Percentiles rank a stretch among this genome's conserved stretches.
phyloP scores from a whole-genome alignment of 2,797 vertebrate genomes.

The Pempheris klunzingeri region DNA sequence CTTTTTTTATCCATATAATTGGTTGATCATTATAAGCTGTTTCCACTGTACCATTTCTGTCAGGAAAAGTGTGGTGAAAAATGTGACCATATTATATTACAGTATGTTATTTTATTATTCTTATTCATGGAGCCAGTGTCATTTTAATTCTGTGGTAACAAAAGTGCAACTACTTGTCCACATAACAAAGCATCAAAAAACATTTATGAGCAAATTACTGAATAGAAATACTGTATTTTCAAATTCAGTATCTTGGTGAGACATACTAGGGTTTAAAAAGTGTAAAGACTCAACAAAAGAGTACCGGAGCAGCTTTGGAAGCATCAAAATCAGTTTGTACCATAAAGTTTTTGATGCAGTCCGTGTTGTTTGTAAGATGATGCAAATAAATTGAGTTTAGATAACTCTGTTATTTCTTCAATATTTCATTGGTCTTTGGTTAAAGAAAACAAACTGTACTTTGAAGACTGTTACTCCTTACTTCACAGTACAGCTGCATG shows the following conservation, averaged over 20 bases:
- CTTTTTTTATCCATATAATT: too few species aligned
- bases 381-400: background rate
- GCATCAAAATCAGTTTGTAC: background rate
- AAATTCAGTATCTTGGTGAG: background rate
- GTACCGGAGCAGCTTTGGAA: background rate
- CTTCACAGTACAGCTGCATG: slow-evolving; percentile 10
- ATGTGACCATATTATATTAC: background rate
- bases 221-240: background rate
- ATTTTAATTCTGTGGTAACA: background rate
- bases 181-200: background rate
- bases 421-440: background rate
- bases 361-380: background rate
- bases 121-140: background rate
- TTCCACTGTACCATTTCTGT: too few species aligned
- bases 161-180: background rate
- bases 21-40: too few species aligned
- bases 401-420: background rate
- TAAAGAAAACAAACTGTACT: slow-evolving; percentile 6
- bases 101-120: background rate
- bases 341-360: background rate
- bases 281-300: background rate
- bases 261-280: background rate
- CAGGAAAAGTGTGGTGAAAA: background rate
- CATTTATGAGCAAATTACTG: background rate
- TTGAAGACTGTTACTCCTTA: background rate